These are phyloP conservation scores for Hexactinellida sp. DNA, from an alignment of 37 sponge, comb jelly and placozoan genomes.

Conservation along the genomic window DNA sequence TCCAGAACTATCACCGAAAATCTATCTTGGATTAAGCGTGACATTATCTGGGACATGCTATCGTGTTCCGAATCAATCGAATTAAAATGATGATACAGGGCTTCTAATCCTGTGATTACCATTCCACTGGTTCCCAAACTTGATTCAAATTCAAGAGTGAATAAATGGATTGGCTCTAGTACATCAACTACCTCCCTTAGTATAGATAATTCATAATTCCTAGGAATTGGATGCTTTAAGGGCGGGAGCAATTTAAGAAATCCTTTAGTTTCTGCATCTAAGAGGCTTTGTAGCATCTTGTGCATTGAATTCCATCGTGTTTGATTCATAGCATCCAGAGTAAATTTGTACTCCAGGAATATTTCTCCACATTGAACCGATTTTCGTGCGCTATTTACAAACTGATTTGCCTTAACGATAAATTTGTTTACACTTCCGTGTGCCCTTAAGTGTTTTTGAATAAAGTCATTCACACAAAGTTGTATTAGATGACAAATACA, in stretches of 20 bases:
- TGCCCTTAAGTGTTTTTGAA: neutral
- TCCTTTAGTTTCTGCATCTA: slow-evolving; percentile 16
- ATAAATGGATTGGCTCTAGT: slow-evolving; percentile 2
- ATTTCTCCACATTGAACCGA: slow-evolving; percentile 13
- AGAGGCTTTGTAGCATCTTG: slow-evolving; percentile 7
- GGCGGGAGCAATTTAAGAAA: neutral
- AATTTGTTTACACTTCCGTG: slow-evolving; percentile 18
- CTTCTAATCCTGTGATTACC: neutral
- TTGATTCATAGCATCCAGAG: slow-evolving; percentile 13
- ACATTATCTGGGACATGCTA: slow-evolving; percentile 14
- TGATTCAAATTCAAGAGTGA: neutral
- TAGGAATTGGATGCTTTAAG: slow-evolving; percentile 16
- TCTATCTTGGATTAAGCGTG: neutral
- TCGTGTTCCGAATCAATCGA: slow-evolving; percentile 14
- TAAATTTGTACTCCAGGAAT: slow-evolving; percentile 15
- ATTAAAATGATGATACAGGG: neutral
- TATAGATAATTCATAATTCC: slow-evolving; percentile 12
- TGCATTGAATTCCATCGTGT: slow-evolving; percentile 15
- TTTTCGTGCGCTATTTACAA: slow-evolving; percentile 15
- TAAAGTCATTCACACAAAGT: neutral
- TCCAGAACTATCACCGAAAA: neutral
- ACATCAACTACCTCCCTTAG: neutral
- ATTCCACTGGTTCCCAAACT: neutral
- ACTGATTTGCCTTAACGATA: slow-evolving; percentile 3
- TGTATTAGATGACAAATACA: neutral